Percentiles rank a stretch among this genome's conserved stretches.
Evolutionary conservation across 2,888 invertebrate genomes (phyloP).

Genomic region (Brachypalpus laphriformis): DNA sequence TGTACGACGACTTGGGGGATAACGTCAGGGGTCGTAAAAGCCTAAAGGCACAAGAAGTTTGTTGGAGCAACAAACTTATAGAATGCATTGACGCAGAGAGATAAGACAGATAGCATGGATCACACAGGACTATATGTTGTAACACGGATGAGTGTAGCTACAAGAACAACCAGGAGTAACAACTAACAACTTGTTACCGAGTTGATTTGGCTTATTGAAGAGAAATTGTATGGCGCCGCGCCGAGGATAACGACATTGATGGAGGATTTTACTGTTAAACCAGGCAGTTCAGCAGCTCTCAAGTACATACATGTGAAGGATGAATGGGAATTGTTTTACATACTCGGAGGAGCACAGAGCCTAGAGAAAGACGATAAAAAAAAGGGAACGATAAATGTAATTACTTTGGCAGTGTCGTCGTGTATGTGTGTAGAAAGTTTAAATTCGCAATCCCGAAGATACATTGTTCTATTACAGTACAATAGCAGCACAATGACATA

Average conservation of each 20-base stretch:
- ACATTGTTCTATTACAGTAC: conserved; percentile 42
- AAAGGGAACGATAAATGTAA: conserved; percentile 34
- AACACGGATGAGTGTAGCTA: conserved; percentile 2
- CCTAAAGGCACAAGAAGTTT: conserved; percentile 51
- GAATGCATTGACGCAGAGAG: conserved; percentile 14
- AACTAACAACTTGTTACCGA: conserved; percentile 58
- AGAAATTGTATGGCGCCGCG: conserved; percentile 30
- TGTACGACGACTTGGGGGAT: not conserved
- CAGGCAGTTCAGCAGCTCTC: conserved; percentile 22
- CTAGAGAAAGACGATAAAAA: conserved; percentile 2
- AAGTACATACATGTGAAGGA: not conserved
- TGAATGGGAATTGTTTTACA: conserved; percentile 49
- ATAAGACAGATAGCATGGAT: not conserved
- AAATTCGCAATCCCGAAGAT: conserved; percentile 18
- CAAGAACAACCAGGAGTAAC: conserved; percentile 4
- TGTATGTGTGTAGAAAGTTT: conserved; percentile 6
- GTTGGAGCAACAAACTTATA: conserved; percentile 55
- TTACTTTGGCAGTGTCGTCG: conserved; percentile 8
- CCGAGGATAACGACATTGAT: conserved; percentile 58
- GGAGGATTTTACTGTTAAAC: conserved; percentile 48
- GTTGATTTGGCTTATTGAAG: conserved; percentile 73
- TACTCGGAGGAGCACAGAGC: not conserved
- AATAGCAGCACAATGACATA: conserved; percentile 34
- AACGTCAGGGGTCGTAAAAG: conserved; percentile 58
- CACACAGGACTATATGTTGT: not conserved